phyloP scores from a whole-genome alignment of 2,113 vertebrate species.

The Andinoacara biseriatus region DNA sequence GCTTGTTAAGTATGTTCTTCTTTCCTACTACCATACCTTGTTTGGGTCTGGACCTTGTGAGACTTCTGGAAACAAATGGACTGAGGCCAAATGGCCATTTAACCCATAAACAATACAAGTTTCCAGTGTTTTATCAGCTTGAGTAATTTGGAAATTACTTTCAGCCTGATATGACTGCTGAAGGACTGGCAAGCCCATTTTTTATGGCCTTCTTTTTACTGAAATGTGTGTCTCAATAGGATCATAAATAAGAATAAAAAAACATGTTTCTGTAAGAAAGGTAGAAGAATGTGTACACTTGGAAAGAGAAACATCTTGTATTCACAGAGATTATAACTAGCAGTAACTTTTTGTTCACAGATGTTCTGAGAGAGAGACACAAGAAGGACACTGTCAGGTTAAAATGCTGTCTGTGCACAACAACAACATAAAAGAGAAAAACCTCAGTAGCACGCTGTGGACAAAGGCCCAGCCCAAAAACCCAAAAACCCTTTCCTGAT shows the following conservation, averaged over 20 bases:
- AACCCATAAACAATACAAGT: constrained; percentile 25
- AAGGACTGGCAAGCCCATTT: background rate
- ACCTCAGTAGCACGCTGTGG: constrained; percentile 14
- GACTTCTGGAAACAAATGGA: constrained; percentile 36
- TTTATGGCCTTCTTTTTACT: background rate
- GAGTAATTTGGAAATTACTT: constrained; percentile 5
- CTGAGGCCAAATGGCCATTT: constrained; percentile 39
- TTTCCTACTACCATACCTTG: background rate
- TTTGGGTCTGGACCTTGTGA: constrained; percentile 19
- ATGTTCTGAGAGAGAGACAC: background rate
- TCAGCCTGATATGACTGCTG: constrained; percentile 8
- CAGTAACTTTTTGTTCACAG: background rate
- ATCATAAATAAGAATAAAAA: background rate
- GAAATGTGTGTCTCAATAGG: background rate
- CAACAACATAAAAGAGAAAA: constrained; percentile 21
- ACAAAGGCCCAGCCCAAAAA: constrained; percentile 46
- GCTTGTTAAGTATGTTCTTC: constrained; percentile 9
- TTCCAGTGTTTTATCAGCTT: constrained; percentile 39
- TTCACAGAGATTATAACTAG: background rate
- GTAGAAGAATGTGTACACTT: background rate
- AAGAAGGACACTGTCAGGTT: constrained; percentile 19
- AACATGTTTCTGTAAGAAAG: background rate
- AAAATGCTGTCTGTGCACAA: constrained; percentile 15
- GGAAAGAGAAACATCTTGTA: constrained; percentile 4
- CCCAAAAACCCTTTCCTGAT: constrained; percentile 53